A percentile compares a stretch with the other conserved stretches of the same genome.
Conservation (phyloP, 2,113 vertebrate genomes). For the Zapornia atra region DNA sequence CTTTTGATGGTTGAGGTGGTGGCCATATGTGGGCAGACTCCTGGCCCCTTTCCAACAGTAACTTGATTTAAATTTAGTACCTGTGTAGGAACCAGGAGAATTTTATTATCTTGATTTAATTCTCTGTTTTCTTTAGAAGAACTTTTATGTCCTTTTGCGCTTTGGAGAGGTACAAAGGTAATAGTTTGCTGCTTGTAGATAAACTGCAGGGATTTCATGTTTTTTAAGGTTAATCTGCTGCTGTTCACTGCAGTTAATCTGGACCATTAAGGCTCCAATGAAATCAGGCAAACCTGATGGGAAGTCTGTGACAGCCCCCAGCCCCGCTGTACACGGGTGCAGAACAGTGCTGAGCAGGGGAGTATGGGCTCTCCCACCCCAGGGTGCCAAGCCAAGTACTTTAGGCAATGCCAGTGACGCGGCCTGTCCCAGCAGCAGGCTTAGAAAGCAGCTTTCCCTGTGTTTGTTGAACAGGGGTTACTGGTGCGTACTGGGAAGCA, state of each 20-base stretch:
- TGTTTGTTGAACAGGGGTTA: not conserved
- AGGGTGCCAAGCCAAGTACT: not conserved
- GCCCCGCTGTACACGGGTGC: not conserved
- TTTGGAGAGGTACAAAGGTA: conserved; percentile 16
- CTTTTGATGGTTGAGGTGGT: not conserved
- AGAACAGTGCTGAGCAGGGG: not conserved
- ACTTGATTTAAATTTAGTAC: conserved; percentile 6
- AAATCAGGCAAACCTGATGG: not conserved
- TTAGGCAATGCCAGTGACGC: not conserved
- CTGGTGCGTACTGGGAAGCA: not conserved
- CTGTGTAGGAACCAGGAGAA: not conserved
- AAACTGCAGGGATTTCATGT: not conserved
- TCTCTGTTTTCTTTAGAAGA: conserved; percentile 22
- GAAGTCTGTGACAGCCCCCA: not conserved
- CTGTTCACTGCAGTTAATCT: not conserved
- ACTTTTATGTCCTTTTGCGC: not conserved
- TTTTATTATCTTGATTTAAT: conserved; percentile 24
- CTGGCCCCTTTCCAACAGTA: not conserved
- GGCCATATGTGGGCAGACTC: not conserved
- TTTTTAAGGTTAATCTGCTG: conserved; percentile 2
- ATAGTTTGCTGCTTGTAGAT: not conserved
- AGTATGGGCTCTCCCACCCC: not conserved
- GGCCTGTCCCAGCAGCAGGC: not conserved
- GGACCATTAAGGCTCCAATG: not conserved
- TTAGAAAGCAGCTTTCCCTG: not conserved